Conservation (phyloP, 2,113 vertebrate genomes). For the Tauraco erythrolophus region DNA sequence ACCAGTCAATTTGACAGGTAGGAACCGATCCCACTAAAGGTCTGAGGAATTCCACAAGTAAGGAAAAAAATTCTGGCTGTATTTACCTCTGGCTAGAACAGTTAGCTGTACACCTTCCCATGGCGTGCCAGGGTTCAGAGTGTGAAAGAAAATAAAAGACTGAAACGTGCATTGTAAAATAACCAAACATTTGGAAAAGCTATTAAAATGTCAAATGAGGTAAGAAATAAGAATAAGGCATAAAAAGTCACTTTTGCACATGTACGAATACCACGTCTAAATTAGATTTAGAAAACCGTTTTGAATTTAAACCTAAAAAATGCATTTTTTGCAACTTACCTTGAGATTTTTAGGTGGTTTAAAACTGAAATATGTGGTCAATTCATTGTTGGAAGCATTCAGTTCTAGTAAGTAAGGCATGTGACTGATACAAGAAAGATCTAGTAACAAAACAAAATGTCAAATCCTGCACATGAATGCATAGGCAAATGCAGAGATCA, state of each 20-base stretch:
- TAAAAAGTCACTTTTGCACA: neutral
- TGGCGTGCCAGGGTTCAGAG: neutral
- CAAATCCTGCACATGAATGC: neutral
- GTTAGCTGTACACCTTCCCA: neutral
- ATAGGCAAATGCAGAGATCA: neutral
- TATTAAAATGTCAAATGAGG: neutral
- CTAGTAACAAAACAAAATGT: slow-evolving; percentile 64
- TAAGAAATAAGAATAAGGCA: neutral
- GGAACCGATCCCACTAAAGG: neutral
- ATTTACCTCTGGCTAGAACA: neutral
- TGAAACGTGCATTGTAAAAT: neutral
- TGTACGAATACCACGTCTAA: neutral
- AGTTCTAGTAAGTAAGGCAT: slow-evolving; percentile 89
- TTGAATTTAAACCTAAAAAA: neutral
- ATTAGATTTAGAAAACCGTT: neutral
- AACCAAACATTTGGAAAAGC: neutral
- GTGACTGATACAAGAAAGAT: slow-evolving; percentile 88
- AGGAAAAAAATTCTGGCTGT: neutral
- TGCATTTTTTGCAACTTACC: slow-evolving; percentile 67
- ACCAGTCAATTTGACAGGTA: neutral
- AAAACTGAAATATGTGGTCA: slow-evolving; percentile 86
- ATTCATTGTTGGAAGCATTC: slow-evolving; percentile 86
- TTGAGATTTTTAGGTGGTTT: slow-evolving; percentile 87
- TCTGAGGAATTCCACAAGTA: neutral
- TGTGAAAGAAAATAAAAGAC: neutral